A percentile compares a stretch with the other conserved stretches of the same genome.
Conservation (phyloP, 2,888 invertebrate genomes). For the Chromoteleia sp. region DNA sequence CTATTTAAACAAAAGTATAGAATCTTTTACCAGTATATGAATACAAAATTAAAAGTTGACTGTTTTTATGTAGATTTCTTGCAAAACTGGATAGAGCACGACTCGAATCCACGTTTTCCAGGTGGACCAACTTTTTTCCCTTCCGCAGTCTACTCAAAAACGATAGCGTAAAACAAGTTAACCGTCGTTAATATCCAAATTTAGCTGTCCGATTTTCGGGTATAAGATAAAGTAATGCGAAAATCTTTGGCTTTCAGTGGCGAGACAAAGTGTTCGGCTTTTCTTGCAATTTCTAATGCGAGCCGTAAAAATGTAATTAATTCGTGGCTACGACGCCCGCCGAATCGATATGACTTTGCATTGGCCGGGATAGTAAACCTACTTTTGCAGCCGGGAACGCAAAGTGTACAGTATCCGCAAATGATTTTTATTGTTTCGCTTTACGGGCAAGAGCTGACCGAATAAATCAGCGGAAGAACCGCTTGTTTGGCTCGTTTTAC, state of each 20-base stretch:
- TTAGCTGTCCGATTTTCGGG: background rate
- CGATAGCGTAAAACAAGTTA: background rate
- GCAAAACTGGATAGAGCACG: background rate
- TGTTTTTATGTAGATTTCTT: no score
- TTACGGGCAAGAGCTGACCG: background rate
- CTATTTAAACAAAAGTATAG: no score
- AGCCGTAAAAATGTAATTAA: constrained; percentile 45
- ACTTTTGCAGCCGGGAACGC: constrained; percentile 41
- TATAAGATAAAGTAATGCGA: constrained; percentile 2
- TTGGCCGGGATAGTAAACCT: constrained; percentile 51
- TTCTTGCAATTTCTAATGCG: constrained; percentile 24
- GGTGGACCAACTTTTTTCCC: constrained; percentile 8
- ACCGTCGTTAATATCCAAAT: constrained; percentile 4
- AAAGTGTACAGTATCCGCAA: constrained; percentile 43
- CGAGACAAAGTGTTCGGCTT: constrained; percentile 13
- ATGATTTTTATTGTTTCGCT: constrained; percentile 29
- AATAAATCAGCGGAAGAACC: constrained; percentile 2
- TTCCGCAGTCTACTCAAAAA: background rate
- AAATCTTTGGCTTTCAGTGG: background rate
- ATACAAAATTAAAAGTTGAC: no score
- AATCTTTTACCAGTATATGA: no score
- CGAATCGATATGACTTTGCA: constrained; percentile 57
- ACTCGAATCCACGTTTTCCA: background rate
- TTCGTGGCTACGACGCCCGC: constrained; percentile 33
- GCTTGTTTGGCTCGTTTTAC: constrained; percentile 16